Base-by-base conservation (phyloP, 2,113 vertebrate genomes). In the Tiliqua scincoides region DNA sequence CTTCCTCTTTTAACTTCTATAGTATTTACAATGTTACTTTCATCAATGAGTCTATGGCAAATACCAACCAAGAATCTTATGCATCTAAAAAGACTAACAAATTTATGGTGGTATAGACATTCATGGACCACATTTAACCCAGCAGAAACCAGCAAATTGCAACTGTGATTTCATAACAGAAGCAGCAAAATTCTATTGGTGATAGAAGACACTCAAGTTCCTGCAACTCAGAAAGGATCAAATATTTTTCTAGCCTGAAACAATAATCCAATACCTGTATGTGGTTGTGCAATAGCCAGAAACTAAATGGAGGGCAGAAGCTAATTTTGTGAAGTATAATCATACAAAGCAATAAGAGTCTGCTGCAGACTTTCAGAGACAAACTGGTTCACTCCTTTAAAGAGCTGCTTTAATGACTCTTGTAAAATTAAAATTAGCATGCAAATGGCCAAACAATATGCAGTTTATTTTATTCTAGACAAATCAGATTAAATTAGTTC, bases 371-470 rank as follows among this genome's bases (percentile, higher is more conserved):
- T 0, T 91, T 89, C 86, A 89, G 48, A 85, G 25, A 85, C 3
- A 3, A 84, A 73, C 2, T 82, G 3, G 71, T 0, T 78, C 7
- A 78, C 5, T 85, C 20, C 84, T 83, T 21, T 83, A 88, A 32
- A 25, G 15, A 54, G 27, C 61, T 75, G 3, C 1, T 72, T 79
- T 75, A 85, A 20, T 1, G 25, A 40, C 37, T 25, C 48, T 77
- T 68, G 21, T 48, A 91, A 88, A 79, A 59, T 21, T 48, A 91
- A 88, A 79, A 59, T 2, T 14, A 65, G 15, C 23, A 83, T 8
- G 61, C 43, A 89, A 90, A 43, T 1, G 3, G 17, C 18, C 37
- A 27, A 71, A 37, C 65, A 91, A 72, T 59, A 84, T 87, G n/a
- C 1, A 84, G 80, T 20, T 85, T 74, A 54, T 23, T 59, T 81